Conservation (phyloP, 2,888 invertebrate species). For the Oscheius sp. region DNA sequence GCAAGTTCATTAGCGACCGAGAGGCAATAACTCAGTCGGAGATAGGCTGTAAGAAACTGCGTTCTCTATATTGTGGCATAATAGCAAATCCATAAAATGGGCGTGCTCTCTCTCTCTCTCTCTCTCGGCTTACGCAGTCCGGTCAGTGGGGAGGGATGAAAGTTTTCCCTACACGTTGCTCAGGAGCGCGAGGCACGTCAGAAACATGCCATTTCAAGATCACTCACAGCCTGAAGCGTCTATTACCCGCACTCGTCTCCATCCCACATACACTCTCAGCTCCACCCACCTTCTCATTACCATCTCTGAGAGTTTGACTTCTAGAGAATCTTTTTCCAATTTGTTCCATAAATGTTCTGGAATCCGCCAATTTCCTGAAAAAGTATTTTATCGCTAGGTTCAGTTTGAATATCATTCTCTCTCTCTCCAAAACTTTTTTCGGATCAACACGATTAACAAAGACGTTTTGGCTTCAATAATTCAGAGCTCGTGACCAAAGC, state of each 20-base stretch:
- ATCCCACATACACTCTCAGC: slow-evolving; percentile 12
- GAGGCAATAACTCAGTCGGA: too few species aligned
- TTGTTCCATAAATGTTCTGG: background rate
- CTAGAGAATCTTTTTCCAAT: background rate
- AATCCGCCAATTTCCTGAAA: background rate
- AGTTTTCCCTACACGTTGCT: background rate
- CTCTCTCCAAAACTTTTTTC: background rate
- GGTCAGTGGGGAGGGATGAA: too few species aligned
- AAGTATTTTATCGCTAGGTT: background rate
- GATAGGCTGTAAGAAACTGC: too few species aligned
- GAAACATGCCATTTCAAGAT: slow-evolving; percentile 22
- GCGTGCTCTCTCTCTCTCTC: background rate
- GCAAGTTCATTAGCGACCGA: background rate
- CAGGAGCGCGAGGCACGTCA: slow-evolving; percentile 7
- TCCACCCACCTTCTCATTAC: slow-evolving; percentile 15
- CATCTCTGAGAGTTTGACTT: background rate
- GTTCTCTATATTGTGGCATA: too few species aligned
- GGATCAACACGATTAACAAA: background rate
- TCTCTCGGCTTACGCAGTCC: too few species aligned
- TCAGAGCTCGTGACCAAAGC: background rate
- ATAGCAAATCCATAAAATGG: slow-evolving; percentile 1
- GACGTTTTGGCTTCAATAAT: background rate
- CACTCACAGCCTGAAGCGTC: slow-evolving; percentile 15
- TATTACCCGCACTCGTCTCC: slow-evolving; percentile 12
- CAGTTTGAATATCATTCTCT: background rate